Percentiles rank a stretch among this genome's conserved stretches.
These are phyloP conservation scores for Sceloporus tristichus DNA, from an alignment of 2,113 vertebrate genomes.

Conservation along the genomic window DNA sequence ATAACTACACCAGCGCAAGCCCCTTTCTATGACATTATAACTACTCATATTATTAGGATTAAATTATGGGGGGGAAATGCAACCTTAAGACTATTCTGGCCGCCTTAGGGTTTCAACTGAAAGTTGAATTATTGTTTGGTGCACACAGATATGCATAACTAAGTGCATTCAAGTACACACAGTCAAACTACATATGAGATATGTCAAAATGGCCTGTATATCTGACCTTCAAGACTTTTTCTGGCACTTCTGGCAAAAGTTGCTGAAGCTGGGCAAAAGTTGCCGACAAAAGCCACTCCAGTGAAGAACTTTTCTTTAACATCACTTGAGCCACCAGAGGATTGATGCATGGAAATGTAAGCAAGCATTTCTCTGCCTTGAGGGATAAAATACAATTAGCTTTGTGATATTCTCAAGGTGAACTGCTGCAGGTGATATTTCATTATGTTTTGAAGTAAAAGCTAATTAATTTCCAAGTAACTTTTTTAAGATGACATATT, in stretches of 20 bases:
- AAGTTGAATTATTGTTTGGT: not conserved
- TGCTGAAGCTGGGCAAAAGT: constrained; percentile 82
- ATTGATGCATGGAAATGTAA: constrained; percentile 89
- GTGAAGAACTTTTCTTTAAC: constrained; percentile 81
- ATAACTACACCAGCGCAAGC: not conserved
- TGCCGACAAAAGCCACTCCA: constrained; percentile 85
- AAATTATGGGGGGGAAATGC: not conserved
- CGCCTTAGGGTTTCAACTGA: not conserved
- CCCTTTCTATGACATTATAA: not conserved
- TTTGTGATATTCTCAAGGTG: constrained; percentile 44
- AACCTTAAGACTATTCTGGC: not conserved
- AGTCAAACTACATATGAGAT: too few relatives aligned
- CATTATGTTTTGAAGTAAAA: constrained; percentile 7
- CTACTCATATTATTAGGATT: not conserved
- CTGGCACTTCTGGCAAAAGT: constrained; percentile 88
- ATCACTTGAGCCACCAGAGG: constrained; percentile 91
- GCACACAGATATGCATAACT: not conserved
- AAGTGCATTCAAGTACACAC: too few relatives aligned
- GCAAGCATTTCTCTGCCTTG: constrained; percentile 86
- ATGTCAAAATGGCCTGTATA: constrained; percentile 6
- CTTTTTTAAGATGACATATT: not conserved
- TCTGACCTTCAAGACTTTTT: constrained; percentile 91
- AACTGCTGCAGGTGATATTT: constrained; percentile 31
- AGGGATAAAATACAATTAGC: constrained; percentile 56
- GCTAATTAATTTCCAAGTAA: not conserved